Evolutionary conservation across 2,888 invertebrate species (phyloP).

Genomic region (Sesia apiformis): DNA sequence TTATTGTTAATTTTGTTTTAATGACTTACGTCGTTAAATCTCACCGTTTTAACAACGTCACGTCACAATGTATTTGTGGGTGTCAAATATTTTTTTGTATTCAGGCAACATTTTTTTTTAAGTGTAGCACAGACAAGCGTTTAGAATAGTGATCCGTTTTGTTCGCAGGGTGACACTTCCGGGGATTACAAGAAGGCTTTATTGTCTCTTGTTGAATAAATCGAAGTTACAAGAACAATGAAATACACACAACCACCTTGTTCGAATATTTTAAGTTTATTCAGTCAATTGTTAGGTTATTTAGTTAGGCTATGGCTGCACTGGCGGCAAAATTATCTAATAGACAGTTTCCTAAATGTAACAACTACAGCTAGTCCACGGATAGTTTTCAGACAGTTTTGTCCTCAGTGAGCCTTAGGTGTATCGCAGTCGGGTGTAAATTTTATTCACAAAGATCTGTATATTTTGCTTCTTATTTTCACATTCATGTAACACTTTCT

Average conservation of each 20-base stretch:
- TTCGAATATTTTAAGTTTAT: slow-evolving; percentile 48
- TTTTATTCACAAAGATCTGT: slow-evolving; percentile 60
- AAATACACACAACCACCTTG: slow-evolving; percentile 36
- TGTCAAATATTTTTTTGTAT: not conserved
- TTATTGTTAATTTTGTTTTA: not conserved
- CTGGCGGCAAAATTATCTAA: slow-evolving; percentile 12
- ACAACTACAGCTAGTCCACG: not conserved
- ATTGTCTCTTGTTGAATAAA: slow-evolving; percentile 83
- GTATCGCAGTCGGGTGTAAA: slow-evolving; percentile 34
- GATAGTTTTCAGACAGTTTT: slow-evolving; percentile 5
- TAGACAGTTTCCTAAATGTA: not conserved
- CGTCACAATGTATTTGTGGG: not conserved
- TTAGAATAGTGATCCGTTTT: slow-evolving; percentile 53
- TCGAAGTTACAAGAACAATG: slow-evolving; percentile 28
- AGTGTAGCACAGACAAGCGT: slow-evolving; percentile 2
- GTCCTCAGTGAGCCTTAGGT: slow-evolving; percentile 33
- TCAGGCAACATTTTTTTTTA: not conserved
- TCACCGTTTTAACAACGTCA: too few species aligned
- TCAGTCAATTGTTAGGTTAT: slow-evolving; percentile 58
- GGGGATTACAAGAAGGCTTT: slow-evolving; percentile 95
- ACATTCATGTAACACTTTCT: slow-evolving; percentile 48
- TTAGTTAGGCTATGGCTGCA: slow-evolving; percentile 21
- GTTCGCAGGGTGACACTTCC: slow-evolving; percentile 91
- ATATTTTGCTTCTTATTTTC: slow-evolving; percentile 58
- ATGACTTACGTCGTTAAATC: not conserved